Conservation (phyloP, 2,797 vertebrate species). For the Astyanax mexicanus region DNA sequence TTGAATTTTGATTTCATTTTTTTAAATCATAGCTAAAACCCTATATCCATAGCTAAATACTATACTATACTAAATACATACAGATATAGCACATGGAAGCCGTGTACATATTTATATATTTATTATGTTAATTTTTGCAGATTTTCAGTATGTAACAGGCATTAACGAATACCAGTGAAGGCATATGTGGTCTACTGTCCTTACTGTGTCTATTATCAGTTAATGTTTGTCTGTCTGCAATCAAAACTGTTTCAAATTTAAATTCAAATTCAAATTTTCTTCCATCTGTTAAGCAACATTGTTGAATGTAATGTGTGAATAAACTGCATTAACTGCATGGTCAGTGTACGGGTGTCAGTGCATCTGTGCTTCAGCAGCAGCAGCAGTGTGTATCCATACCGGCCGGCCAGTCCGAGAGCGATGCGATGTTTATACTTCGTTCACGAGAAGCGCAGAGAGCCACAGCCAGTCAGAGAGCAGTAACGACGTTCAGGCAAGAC, state of each 20-base stretch:
- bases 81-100: too few relatives aligned
- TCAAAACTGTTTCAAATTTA: background rate
- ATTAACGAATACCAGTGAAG: constrained; percentile 14
- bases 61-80: too few relatives aligned
- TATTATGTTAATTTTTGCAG: background rate
- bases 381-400: too few relatives aligned
- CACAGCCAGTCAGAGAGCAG: constrained; percentile 21
- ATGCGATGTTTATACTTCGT: constrained; percentile 21
- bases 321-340: background rate
- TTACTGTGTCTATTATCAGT: constrained; percentile 4
- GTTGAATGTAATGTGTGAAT: too few relatives aligned
- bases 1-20: too few relatives aligned
- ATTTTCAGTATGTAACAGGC: constrained; percentile 18
- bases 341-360: background rate
- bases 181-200: constrained; percentile 31
- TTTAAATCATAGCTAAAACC: too few relatives aligned
- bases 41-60: too few relatives aligned
- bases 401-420: constrained; percentile 5
- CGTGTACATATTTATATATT: background rate
- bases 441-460: background rate
- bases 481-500: constrained; percentile 57
- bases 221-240: background rate
- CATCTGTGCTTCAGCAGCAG: background rate
- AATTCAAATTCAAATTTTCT: background rate
- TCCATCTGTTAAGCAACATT: background rate